A percentile compares a stretch with the other conserved stretches of the same genome.
These are phyloP conservation scores for Prostheceraeus crozeri DNA, from an alignment of 2,888 invertebrate genomes.

Conservation along the genomic window DNA sequence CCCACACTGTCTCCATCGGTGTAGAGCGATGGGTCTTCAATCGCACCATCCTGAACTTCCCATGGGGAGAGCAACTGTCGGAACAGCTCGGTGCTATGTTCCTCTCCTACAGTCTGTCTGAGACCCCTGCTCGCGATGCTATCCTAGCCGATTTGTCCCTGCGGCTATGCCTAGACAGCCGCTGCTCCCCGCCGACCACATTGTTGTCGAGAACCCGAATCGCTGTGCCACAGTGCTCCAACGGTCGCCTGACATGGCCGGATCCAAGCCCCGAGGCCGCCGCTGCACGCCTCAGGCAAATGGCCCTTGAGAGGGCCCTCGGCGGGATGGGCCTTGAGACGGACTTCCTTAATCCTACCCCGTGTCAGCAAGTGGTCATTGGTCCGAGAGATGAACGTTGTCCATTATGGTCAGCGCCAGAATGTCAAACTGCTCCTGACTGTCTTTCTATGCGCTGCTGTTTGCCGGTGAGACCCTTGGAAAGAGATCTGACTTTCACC, in stretches of 20 bases:
- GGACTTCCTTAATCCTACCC: neutral
- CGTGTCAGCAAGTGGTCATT: no score
- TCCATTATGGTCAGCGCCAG: no score
- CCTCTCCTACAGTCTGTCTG: neutral
- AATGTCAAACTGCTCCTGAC: no score
- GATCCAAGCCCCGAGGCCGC: neutral
- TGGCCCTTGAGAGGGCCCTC: neutral
- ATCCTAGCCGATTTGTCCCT: neutral
- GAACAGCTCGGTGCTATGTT: neutral
- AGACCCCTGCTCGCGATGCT: neutral
- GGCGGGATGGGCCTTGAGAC: neutral
- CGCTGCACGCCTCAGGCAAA: neutral
- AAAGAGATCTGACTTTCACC: no score
- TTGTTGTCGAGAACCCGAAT: neutral
- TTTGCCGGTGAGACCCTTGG: no score
- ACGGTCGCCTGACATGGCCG: neutral
- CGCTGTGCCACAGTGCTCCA: neutral
- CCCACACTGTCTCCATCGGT: constrained; percentile 42
- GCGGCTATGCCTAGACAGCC: neutral
- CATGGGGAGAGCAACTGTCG: constrained; percentile 40
- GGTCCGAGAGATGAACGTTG: no score
- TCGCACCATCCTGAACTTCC: constrained; percentile 40
- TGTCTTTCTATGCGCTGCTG: no score
- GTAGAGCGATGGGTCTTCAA: constrained; percentile 43
- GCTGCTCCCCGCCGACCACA: neutral